A percentile compares a stretch with the other conserved stretches of the same genome.
Conservation (phyloP, 2,113 vertebrate species). For the Erpornis zantholeuca region DNA sequence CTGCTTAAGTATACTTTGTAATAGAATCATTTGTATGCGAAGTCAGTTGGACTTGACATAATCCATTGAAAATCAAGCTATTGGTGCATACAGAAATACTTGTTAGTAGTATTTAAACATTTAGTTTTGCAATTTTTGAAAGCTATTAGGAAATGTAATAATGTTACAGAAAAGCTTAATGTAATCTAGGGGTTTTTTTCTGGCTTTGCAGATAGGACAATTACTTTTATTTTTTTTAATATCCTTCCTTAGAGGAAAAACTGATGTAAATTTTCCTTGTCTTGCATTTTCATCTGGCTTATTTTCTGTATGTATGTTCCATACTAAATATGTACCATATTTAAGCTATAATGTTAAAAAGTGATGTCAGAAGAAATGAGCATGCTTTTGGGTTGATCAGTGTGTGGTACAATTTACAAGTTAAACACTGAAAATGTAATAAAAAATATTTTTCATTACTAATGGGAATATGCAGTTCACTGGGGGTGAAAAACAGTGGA, state of each 20-base stretch:
- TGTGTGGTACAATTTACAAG: not conserved
- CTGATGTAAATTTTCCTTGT: not conserved
- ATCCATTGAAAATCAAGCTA: conserved; percentile 6
- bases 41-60: not conserved
- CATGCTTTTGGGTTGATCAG: not conserved
- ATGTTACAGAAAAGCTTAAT: conserved; percentile 5
- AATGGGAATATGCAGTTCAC: not conserved
- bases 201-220: not conserved
- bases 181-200: not conserved
- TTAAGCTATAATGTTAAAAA: not conserved
- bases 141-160: conserved; percentile 18
- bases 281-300: not conserved
- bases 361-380: not conserved
- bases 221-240: not conserved
- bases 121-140: not conserved
- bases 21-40: conserved; percentile 45
- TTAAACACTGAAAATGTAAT: not conserved
- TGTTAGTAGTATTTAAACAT: conserved; percentile 35
- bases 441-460: not conserved
- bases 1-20: not conserved
- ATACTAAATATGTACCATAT: not conserved
- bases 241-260: not conserved
- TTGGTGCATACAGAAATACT: conserved; percentile 35
- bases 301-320: not conserved
- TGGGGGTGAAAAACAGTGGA: not conserved